These are phyloP conservation scores for Cryptoprocta ferox DNA, from an alignment of 2,797 vertebrate species.

Conservation along the genomic window DNA sequence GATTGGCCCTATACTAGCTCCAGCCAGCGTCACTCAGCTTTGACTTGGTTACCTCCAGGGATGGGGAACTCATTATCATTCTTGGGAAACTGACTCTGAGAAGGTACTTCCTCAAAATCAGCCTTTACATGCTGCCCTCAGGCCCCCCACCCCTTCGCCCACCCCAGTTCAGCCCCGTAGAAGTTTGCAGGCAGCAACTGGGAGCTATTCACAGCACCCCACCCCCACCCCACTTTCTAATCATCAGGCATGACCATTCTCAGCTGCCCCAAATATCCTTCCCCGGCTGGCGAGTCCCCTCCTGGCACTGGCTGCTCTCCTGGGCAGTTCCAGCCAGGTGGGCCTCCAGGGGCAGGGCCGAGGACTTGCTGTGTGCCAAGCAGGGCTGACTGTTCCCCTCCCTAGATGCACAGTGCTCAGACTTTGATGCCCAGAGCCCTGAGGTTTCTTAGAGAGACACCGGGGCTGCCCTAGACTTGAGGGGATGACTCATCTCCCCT, in stretches of 20 bases:
- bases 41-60: background rate
- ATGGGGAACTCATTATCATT: background rate
- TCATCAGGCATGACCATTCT: background rate
- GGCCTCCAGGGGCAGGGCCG: background rate
- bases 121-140: background rate
- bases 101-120: background rate
- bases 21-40: background rate
- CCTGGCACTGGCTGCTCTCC: rapidly evolving
- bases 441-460: background rate
- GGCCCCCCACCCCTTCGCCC: rapidly evolving
- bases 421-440: background rate
- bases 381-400: background rate
- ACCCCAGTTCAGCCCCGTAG: background rate
- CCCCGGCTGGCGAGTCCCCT: background rate
- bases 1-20: background rate
- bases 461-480: background rate
- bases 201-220: background rate
- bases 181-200: background rate
- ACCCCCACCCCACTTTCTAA: background rate
- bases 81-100: background rate
- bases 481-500: background rate
- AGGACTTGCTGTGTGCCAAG: background rate
- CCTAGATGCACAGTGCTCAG: background rate
- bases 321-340: background rate
- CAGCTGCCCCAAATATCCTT: too few relatives aligned